Evolutionary conservation across 2,888 invertebrate genomes (phyloP).

Genomic region (Drosophila neonasuta): DNA sequence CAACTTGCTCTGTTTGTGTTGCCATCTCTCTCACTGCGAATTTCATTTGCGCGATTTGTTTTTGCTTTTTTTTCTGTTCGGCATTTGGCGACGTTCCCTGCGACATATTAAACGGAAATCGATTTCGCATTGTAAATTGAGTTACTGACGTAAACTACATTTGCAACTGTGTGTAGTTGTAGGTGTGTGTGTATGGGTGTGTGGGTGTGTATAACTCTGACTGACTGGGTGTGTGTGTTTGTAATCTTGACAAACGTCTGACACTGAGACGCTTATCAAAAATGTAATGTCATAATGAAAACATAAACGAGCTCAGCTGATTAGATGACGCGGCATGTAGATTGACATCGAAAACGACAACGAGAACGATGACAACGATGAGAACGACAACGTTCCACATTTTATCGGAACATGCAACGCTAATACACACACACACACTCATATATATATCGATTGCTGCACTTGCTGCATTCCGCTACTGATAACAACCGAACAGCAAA

Average conservation of each 20-base stretch:
- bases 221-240: constrained; percentile 25
- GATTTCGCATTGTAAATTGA: constrained; percentile 68
- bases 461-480: not conserved
- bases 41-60: constrained; percentile 27
- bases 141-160: constrained; percentile 54
- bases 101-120: constrained; percentile 68
- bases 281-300: constrained; percentile 44
- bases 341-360: constrained; percentile 13
- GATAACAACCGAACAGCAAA: not conserved
- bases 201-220: not conserved
- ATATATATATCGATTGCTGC: not conserved
- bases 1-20: not conserved
- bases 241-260: constrained; percentile 48
- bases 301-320: constrained; percentile 45
- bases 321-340: constrained; percentile 41
- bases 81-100: constrained; percentile 50
- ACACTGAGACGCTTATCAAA: constrained; percentile 53
- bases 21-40: constrained; percentile 20
- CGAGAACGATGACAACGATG: not conserved
- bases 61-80: not conserved
- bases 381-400: not conserved
- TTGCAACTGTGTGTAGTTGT: constrained; percentile 11
- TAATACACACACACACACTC: no score
- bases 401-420: constrained; percentile 5
- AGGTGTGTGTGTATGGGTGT: not conserved